phyloP scores from a whole-genome alignment of 1,140 invertebrate species.

The Zaprionus ornatus region DNA sequence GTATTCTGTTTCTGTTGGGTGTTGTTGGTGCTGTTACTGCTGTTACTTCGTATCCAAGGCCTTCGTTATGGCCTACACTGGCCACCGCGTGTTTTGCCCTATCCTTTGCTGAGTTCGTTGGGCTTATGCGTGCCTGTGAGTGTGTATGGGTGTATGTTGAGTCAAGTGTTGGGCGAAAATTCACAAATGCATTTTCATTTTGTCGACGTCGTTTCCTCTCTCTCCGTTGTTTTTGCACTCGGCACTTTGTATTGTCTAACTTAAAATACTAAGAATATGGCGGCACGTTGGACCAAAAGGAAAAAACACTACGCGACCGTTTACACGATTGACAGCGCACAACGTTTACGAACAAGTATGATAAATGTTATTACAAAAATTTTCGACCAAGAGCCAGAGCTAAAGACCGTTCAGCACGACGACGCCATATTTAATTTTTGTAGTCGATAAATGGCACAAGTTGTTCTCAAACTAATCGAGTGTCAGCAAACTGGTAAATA shows the following conservation, averaged over 20 bases:
- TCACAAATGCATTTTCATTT: slow-evolving; percentile 77
- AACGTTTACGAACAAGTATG: slow-evolving; percentile 46
- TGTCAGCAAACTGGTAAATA: not conserved
- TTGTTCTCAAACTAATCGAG: slow-evolving; percentile 31
- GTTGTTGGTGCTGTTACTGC: slow-evolving; percentile 48
- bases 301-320: slow-evolving; percentile 37
- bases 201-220: slow-evolving; percentile 64
- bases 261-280: slow-evolving; percentile 47
- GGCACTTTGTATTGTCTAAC: slow-evolving; percentile 55
- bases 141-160: slow-evolving; percentile 41
- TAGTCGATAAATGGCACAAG: slow-evolving; percentile 28
- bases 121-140: slow-evolving; percentile 39
- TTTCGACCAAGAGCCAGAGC: slow-evolving; percentile 48
- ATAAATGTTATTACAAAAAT: slow-evolving; percentile 54
- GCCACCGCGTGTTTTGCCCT: slow-evolving; percentile 34
- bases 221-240: slow-evolving; percentile 73
- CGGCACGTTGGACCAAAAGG: slow-evolving; percentile 25
- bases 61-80: slow-evolving; percentile 36
- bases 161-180: slow-evolving; percentile 56
- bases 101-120: slow-evolving; percentile 59
- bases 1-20: slow-evolving; percentile 37
- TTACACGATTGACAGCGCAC: slow-evolving; percentile 43
- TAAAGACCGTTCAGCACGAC: slow-evolving; percentile 52
- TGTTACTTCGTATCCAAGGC: slow-evolving; percentile 47
- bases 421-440: slow-evolving; percentile 75